Evolutionary conservation across 2,888 invertebrate genomes (phyloP).

Genomic region (Nomada flava): DNA sequence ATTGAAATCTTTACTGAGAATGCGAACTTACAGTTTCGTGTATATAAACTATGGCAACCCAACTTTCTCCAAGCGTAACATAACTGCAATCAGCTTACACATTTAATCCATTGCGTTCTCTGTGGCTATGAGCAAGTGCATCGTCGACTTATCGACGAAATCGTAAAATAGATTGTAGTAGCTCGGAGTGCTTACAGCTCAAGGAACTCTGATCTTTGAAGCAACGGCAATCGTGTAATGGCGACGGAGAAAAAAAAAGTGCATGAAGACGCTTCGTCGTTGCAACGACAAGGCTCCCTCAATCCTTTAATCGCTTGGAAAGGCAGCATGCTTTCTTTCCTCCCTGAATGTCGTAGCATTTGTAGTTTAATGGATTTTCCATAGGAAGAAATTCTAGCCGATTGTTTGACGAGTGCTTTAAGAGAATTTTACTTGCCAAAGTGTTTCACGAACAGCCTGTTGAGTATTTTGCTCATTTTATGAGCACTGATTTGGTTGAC

Average conservation of each 20-base stretch:
- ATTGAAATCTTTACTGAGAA: too few relatives aligned
- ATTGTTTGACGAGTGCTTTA: not conserved
- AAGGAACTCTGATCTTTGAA: constrained; percentile 52
- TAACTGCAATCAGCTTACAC: constrained; percentile 38
- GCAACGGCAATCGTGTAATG: constrained; percentile 56
- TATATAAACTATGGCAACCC: constrained; percentile 18
- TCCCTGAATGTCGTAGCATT: not conserved
- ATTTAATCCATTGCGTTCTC: constrained; percentile 46
- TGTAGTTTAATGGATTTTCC: not conserved
- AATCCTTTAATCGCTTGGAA: constrained; percentile 48
- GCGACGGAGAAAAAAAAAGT: constrained; percentile 31
- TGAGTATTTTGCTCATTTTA: too few relatives aligned
- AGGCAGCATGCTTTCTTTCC: constrained; percentile 8
- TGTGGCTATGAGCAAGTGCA: not conserved
- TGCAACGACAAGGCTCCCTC: constrained; percentile 1
- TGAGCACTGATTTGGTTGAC: too few relatives aligned
- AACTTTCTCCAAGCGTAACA: constrained; percentile 14
- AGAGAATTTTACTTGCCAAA: too few relatives aligned
- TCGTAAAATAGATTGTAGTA: constrained; percentile 46
- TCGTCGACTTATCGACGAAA: constrained; percentile 34
- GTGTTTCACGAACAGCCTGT: too few relatives aligned
- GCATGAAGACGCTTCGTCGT: not conserved
- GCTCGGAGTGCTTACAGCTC: constrained; percentile 33
- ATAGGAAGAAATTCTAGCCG: too few relatives aligned
- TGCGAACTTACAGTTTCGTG: not conserved